These are phyloP conservation scores for Tachycineta bicolor DNA, from an alignment of 2,113 vertebrate genomes.

Conservation along the genomic window DNA sequence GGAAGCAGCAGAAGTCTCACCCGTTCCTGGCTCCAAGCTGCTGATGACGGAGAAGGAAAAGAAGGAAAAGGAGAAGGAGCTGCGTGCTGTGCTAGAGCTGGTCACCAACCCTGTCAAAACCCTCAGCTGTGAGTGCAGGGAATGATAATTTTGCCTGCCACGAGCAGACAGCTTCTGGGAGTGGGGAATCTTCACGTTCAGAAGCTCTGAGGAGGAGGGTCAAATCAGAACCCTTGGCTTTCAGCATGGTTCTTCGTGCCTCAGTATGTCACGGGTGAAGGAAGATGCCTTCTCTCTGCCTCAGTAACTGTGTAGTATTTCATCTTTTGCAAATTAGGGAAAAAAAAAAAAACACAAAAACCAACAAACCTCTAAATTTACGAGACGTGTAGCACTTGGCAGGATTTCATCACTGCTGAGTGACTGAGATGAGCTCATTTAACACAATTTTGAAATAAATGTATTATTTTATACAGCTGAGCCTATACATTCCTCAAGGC, in stretches of 20 bases:
- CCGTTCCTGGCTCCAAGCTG: not conserved
- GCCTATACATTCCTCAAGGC: not conserved
- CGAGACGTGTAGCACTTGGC: slow-evolving; percentile 17
- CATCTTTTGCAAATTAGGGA: not conserved
- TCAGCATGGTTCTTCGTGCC: not conserved
- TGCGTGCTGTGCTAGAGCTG: not conserved
- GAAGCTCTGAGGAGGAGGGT: not conserved
- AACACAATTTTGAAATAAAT: not conserved
- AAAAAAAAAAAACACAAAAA: not conserved
- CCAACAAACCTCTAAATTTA: not conserved
- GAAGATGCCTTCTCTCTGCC: not conserved
- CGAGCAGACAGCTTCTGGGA: not conserved
- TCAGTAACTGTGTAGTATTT: not conserved
- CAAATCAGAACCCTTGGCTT: not conserved
- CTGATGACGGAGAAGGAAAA: not conserved
- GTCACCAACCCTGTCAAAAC: not conserved
- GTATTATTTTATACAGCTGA: not conserved
- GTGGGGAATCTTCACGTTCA: not conserved
- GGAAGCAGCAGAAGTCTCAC: slow-evolving; percentile 15
- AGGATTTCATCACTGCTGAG: not conserved
- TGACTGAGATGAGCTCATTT: slow-evolving; percentile 31
- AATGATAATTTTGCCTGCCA: slow-evolving; percentile 17
- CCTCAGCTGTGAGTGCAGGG: not conserved
- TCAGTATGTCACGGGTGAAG: not conserved
- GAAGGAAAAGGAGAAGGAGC: not conserved